Base-by-base conservation (phyloP, 64 coral and sea anemone species). In the Trachythela sp. region DNA sequence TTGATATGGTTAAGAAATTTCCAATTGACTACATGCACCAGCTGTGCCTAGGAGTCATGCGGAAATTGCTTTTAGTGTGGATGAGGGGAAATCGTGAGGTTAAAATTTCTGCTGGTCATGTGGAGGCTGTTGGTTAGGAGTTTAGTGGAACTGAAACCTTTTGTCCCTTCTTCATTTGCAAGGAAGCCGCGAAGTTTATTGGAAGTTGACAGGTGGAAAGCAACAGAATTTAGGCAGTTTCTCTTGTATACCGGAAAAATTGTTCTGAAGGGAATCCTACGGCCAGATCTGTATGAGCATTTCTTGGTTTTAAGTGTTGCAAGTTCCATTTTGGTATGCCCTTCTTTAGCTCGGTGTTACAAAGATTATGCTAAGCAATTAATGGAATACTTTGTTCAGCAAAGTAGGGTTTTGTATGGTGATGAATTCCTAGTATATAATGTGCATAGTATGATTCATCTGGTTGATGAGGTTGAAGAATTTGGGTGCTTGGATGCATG, bases 1-100 rank as follows among this genome's bases (percentile, higher is more conserved):
- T 80, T 80, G 75, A 80, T 39, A 80, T 80, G 75, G 75, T 80
- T 30, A 80, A 80, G 75, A 80, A 80, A 80, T 80, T 80, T 80
- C 75, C 75, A 39, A 80, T 80, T 80, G 75, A 80, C 75, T 80
- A 80, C 20, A 80, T 80, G 75, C 75, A 80, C 75, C 75, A 80
- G 31, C 75, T 80, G 26, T 80, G 75, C 20, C 34, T 80, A 30
- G 75, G 75, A 37, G 75, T 80, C 32, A 37, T 39, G 38, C 20
- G 75, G 38, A 80, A 80, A 39, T 80, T 80, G 34, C 75, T 80
- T 35, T 80, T 80, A 18, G 75, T 80, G 32, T 80, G 75, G 75
- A 80, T 80, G 75, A 80, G 75, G 32, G 75, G 75, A 15, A 80
- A 80, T 35, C 75, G 75, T 80, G 31, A 35, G 15, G 75, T 80